Base-by-base conservation (phyloP, 2,888 invertebrate species). In the Netelia melanura region DNA sequence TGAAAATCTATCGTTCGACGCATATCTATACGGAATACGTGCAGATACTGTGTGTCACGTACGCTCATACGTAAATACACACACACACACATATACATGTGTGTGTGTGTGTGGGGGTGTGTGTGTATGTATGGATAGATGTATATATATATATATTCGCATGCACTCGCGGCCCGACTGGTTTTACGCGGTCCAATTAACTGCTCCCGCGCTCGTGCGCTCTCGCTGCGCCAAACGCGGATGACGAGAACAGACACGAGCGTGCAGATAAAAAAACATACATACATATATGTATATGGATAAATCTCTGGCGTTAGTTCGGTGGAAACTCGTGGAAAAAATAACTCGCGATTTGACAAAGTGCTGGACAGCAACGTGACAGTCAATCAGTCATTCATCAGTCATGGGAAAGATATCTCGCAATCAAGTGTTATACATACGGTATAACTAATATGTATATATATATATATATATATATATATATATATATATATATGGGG, bases 171-270 rank as follows among this genome's bases (percentile, higher is more conserved):
- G 21, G 74, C 64, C 17, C 61, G 72, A 84, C 78, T 71, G 79
- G 79, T 83, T 83, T 82, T 80, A 67, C 83, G 82, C 82, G 85
- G 83, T 82, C 82, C 82, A 85, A 85, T 85, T 85, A 85, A 85
- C 82, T 68, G 68, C 62, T 54, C 10, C 23, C 52, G 68, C 70
- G 58, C 78, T 48, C 61, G 68, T 48, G 75, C 76, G 64, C 76
- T 64, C 58, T 68, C 43, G 80, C 64, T 30, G 58, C 10, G 44
- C 21, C 23, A 71, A 38, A 62, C 74, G 21, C 71, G 71, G 8
- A 67, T 17, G 43, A 71, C 38, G 71, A 64, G 72, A 70, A 72
- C 56, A 38, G 54, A 44, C 25, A 23, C 21, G 48, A 56, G 72
- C 38, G n/a, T 43, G 62, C 58, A 17, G 70, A 38, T 54, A 30